Evolutionary conservation across 1,140 invertebrate genomes (phyloP), one percentile per base, ranked within the genome.

Genomic region (Scylla paramamosain): DNA sequence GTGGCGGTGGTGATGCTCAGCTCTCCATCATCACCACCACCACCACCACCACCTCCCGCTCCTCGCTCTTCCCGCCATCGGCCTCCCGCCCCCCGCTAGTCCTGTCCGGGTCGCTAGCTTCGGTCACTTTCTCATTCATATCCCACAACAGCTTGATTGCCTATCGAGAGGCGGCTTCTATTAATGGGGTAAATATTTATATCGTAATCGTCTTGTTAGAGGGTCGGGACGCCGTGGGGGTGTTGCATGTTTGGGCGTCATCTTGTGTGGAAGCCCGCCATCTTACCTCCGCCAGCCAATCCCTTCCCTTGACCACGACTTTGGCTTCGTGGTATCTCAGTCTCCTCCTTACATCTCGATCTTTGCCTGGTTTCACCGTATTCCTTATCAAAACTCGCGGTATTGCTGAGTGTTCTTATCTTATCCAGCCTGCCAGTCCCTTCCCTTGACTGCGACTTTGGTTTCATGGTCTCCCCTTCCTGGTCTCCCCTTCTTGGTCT

Each of bases 161-260:
- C 90, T 59, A 95, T 95, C 52, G 83, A 92, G 83, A 95, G 82
- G 82, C 89, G 91, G 90, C 82, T 29, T 87, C 48, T 95, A 95
- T 92, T 95, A 95, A 95, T 95, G 94, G 94, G 90, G 52, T 95
- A 95, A 95, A 95, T 95, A 95, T 95, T 95, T 92, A 95, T 95
- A 95, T 77, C 87, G 87, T 94, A 94, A 94, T 90, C 91, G 94
- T 16, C 94, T 92, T 95, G 94, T 95, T 95, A 92, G 90, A 95
- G 91, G 52, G 52, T 67, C 12, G 52, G 52, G 52, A 8, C 16
- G 52, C 52, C 52, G 52, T 67, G 52, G 52, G 52, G 52, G 52
- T 3, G 3, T 20, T 20, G 90, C 89, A 88, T 95, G 94, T 92
- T 88, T 88, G 83, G 94, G 29, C 77, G 90, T 95, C 94, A 95